Evolutionary conservation across 2,888 invertebrate genomes (phyloP), one percentile per base, ranked within the genome.

Genomic region (Kryphioiulus occultus): DNA sequence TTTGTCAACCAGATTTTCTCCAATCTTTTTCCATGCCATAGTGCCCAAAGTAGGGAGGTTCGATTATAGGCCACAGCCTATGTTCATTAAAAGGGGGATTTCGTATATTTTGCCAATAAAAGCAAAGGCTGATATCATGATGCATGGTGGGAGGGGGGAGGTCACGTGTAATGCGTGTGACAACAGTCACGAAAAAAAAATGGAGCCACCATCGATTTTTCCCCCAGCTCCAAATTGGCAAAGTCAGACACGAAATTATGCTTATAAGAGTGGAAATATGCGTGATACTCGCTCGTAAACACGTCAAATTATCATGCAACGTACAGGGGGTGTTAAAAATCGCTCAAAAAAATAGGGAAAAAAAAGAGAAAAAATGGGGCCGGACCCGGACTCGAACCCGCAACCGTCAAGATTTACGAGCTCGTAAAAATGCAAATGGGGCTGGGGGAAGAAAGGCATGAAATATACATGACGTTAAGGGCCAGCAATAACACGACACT

Each of bases 121-220:
- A 59, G 59, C 1, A 59, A 4, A 0, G n/a, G 22, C 5, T 59
- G 59, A 59, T n/a, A 59, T n/a, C n/a, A 59, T 59, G 59, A 59
- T 59, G n/a, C 59, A 59, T 9, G 39, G 9, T 39, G 5, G 5
- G 9, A n/a, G 3, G 59, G n/a, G 59, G 59, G 59, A 59, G 59
- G 59, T 59, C 59, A 59, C n/a, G 59, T 59, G 59, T 59, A 19
- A 59, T n/a, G n/a, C n/a, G 59, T 59, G 59, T n/a, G 59, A 59
- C 59, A 59, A 59, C 59, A 59, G 59, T n/a, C 59, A 59, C 59
- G 22, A n/a, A n/a, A 59, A 59, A 59, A 59, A n/a, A 59, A n/a
- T n/a, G 15, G n/a, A n/a, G 59, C n/a, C 59, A 5, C 1, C 19
- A 19, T 59, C 59, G 59, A 59, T 59, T 59, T 59, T 59, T n/a